Base-by-base conservation (phyloP, 2,888 invertebrate species). In the Elgonia sp. region DNA sequence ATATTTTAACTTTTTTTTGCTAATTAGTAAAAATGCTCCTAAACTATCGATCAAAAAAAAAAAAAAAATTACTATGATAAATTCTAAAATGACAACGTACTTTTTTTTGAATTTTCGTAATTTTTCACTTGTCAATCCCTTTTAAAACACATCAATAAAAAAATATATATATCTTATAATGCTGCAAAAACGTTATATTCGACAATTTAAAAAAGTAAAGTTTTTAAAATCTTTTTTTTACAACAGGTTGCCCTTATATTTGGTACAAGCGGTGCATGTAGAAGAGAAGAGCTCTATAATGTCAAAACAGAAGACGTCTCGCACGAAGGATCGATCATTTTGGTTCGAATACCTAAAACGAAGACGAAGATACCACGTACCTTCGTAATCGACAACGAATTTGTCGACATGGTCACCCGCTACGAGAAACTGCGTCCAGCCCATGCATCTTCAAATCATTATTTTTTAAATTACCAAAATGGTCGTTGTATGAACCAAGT, bases 391-490 rank as follows among this genome's bases (percentile, higher is more conserved):
- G 60, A 69, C 7, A 69, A 60, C 63, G 73, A 87, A 46, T 90
- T 82, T 63, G 67, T 73, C 8, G 70, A 84, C 57, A 82, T 46
- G 4, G 79, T 87, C 8, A 62, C 73, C 10, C 77, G 55, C 9
- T 89, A 90, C 21, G 60, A 72, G 79, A 55, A 63, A 29, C 29
- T 29, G 29, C 29, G 29, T 29, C 29, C 29, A 29, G 29, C 29
- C 29, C 29, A 29, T 29, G 29, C 29, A 29, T 29, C 29, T 29
- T 29, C 29, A 29, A 29, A 29, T 5, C 29, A 18, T 39, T 87
- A 46, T 89, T 82, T 90, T 87, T 72, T 87, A 10, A 87, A 80
- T 20, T 90, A 79, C 63, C 82, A 29, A 21, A 69, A 87, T 39
- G 87, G 89, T 29, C 82, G 63, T 55, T 90, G 89, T 57, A 73